Percentiles rank a stretch among this genome's conserved stretches.
phyloP scores from a whole-genome alignment of 2,113 vertebrate species.

The Zingel zingel region DNA sequence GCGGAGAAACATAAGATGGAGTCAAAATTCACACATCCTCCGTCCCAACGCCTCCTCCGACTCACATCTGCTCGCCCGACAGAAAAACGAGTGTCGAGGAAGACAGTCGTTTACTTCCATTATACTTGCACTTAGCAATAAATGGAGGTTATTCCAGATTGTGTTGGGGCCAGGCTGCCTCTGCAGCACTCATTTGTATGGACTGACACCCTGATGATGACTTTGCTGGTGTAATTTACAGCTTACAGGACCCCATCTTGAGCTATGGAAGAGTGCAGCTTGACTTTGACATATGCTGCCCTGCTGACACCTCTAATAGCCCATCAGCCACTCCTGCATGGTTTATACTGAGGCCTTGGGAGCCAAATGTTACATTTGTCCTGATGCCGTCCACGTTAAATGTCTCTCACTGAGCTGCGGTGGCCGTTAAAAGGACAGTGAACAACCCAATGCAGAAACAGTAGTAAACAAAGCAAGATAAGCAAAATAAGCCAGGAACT shows the following conservation, averaged over 20 bases:
- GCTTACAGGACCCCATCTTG: constrained; percentile 21
- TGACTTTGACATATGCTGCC: constrained; percentile 16
- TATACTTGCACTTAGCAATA: constrained; percentile 44
- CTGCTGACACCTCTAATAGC: constrained; percentile 41
- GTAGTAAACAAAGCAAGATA: not conserved
- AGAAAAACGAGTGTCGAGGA: constrained; percentile 11
- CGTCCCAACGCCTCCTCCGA: not conserved
- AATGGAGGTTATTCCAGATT: constrained; percentile 46
- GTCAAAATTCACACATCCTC: constrained; percentile 21
- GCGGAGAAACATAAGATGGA: constrained; percentile 12
- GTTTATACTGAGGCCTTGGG: constrained; percentile 28
- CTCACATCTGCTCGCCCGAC: not conserved
- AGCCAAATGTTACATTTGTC: constrained; percentile 39
- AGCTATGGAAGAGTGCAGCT: constrained; percentile 22
- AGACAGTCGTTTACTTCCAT: constrained; percentile 48
- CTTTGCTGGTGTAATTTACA: constrained; percentile 54
- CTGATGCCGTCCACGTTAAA: constrained; percentile 20
- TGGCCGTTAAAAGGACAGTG: not conserved
- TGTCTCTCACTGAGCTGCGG: constrained; percentile 24
- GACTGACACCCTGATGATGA: constrained; percentile 44
- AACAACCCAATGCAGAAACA: constrained; percentile 4
- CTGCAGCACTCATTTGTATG: constrained; percentile 58
- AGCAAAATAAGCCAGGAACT: not conserved
- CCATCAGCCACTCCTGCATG: constrained; percentile 11
- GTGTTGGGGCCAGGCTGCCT: constrained; percentile 23